Conservation (phyloP, 2,113 vertebrate species). For the Pachypanchax playfairii region DNA sequence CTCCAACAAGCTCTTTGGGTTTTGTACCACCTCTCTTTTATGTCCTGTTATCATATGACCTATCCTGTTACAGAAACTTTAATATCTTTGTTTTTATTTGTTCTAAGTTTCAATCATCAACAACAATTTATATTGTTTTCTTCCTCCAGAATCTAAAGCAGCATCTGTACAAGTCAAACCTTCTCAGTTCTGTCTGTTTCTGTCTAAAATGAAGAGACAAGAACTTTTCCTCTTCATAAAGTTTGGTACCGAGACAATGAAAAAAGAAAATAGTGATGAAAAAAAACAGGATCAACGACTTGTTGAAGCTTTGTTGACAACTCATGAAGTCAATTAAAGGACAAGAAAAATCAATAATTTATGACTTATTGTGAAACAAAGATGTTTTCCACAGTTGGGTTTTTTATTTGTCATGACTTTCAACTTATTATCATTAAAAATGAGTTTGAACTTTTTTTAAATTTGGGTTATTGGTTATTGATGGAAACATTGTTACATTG, state of each 20-base stretch:
- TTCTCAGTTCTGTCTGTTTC: background rate
- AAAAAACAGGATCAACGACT: background rate
- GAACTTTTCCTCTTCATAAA: background rate
- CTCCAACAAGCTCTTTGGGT: constrained; percentile 32
- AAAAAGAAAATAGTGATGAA: too few relatives aligned
- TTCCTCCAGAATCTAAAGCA: background rate
- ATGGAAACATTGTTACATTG: too few relatives aligned
- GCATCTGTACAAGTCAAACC: background rate
- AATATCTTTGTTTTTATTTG: constrained; percentile 11
- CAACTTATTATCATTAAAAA: too few relatives aligned
- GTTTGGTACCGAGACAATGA: too few relatives aligned
- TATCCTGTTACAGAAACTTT: background rate
- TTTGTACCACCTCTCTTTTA: constrained; percentile 19
- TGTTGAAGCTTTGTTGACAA: too few relatives aligned
- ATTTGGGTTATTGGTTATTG: too few relatives aligned
- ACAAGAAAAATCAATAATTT: too few relatives aligned
- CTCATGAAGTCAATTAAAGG: too few relatives aligned
- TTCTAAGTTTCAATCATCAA: background rate
- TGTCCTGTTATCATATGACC: constrained; percentile 8
- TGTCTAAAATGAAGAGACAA: background rate
- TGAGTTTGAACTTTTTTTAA: too few relatives aligned
- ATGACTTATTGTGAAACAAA: too few relatives aligned
- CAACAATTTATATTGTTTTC: constrained; percentile 3
- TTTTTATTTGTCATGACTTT: too few relatives aligned
- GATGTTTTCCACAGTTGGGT: too few relatives aligned